These are phyloP conservation scores for Macrotus californicus DNA, from an alignment of 2,113 vertebrate genomes.

Conservation along the genomic window DNA sequence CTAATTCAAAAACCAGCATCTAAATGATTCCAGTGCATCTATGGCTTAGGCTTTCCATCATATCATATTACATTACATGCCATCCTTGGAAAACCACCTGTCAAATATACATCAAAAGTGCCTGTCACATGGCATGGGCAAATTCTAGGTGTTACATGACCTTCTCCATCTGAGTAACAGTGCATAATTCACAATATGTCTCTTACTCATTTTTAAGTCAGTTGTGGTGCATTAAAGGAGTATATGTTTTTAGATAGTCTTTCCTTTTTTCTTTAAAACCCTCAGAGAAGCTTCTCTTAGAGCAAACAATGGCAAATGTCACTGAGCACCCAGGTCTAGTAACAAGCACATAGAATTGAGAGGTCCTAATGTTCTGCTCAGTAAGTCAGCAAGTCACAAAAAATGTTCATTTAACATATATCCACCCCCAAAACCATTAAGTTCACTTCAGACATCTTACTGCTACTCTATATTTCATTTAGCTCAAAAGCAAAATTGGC, in stretches of 20 bases:
- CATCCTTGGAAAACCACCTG: background rate
- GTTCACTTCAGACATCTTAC: background rate
- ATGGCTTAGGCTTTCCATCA: background rate
- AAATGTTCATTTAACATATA: background rate
- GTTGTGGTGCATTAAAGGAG: background rate
- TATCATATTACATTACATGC: background rate
- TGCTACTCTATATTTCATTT: background rate
- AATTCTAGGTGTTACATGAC: background rate
- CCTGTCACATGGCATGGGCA: background rate
- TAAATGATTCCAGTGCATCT: slow-evolving; percentile 22
- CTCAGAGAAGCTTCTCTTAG: background rate
- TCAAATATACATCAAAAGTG: slow-evolving; percentile 31
- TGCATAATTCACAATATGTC: background rate
- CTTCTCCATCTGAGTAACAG: background rate
- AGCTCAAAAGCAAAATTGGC: slow-evolving; percentile 32
- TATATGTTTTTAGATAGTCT: background rate
- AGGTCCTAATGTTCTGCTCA: background rate
- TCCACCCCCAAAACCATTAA: background rate
- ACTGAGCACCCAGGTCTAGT: background rate
- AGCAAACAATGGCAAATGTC: background rate
- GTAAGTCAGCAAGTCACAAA: background rate
- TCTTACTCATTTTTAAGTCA: slow-evolving; percentile 12
- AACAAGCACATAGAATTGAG: background rate
- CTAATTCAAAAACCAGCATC: slow-evolving; percentile 33
- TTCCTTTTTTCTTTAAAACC: background rate